Evolutionary conservation across 2,888 invertebrate species (phyloP).

Genomic region (Ectropis crepuscularia): DNA sequence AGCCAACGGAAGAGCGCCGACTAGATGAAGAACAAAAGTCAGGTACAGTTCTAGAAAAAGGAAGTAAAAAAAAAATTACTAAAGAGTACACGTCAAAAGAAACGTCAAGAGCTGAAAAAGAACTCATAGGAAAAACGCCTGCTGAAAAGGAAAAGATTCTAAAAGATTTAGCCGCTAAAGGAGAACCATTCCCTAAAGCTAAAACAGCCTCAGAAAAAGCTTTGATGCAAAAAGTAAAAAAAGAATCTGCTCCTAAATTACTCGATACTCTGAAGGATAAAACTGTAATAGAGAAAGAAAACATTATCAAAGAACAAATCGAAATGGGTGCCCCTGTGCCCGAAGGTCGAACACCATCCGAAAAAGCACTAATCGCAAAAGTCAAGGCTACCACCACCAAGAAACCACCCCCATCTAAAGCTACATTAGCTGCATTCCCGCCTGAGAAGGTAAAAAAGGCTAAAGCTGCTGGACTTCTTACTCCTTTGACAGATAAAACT

Average conservation of each 20-base stretch:
- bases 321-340: background rate
- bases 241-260: constrained; percentile 31
- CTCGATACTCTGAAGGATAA: background rate
- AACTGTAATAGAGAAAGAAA: background rate
- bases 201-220: constrained; percentile 48
- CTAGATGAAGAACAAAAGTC: constrained; percentile 40
- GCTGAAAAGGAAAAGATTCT: constrained; percentile 51
- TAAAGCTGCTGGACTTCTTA: constrained; percentile 45
- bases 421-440: constrained; percentile 29
- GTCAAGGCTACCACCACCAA: background rate
- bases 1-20: constrained; percentile 47
- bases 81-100: constrained; percentile 3
- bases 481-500: constrained; percentile 44
- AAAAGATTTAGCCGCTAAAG: constrained; percentile 43
- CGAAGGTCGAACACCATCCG: constrained; percentile 30
- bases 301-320: background rate
- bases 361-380: constrained; percentile 31
- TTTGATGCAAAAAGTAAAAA: constrained; percentile 46
- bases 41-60: constrained; percentile 11
- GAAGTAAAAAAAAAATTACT: background rate
- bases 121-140: constrained; percentile 47
- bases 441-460: constrained; percentile 42
- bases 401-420: background rate
- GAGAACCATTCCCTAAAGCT: constrained; percentile 48
- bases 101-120: constrained; percentile 27